Evolutionary conservation across 1,140 invertebrate species (phyloP).

Genomic region (Penaeus japonicus): DNA sequence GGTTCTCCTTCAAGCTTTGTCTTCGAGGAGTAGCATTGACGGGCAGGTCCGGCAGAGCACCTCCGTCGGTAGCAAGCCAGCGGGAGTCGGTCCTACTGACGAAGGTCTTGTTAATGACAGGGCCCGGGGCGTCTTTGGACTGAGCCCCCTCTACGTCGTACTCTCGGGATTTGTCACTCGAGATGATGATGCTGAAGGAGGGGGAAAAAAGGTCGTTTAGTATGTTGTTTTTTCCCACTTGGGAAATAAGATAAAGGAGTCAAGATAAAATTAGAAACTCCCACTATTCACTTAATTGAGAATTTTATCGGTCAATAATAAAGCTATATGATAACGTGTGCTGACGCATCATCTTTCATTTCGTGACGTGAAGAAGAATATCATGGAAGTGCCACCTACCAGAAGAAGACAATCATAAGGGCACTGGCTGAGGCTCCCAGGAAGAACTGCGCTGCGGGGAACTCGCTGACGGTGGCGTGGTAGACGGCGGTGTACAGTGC

Average conservation of each 20-base stretch:
- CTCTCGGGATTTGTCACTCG: conserved; percentile 9
- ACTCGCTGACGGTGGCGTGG: conserved; percentile 49
- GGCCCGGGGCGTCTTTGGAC: not conserved
- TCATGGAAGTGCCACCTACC: not conserved
- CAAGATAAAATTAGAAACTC: too few relatives aligned
- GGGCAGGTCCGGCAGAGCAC: conserved; percentile 16
- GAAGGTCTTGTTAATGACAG: conserved; percentile 32
- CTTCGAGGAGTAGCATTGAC: not conserved
- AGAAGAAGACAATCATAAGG: conserved; percentile 55
- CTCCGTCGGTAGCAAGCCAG: conserved; percentile 40
- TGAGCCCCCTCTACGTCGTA: conserved; percentile 46
- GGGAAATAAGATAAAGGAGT: too few relatives aligned
- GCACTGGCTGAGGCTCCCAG: conserved; percentile 34
- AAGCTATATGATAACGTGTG: not conserved
- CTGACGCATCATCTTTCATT: not conserved
- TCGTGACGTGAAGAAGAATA: not conserved
- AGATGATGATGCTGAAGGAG: conserved; percentile 3
- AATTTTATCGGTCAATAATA: too few relatives aligned
- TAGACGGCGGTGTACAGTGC: conserved; percentile 57
- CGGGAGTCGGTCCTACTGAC: conserved; percentile 38
- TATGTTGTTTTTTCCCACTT: too few relatives aligned
- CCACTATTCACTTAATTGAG: too few relatives aligned
- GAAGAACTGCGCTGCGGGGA: conserved; percentile 57
- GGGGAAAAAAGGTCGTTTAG: not conserved
- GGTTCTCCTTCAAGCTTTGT: too few relatives aligned